phyloP scores from a whole-genome alignment of 2,888 invertebrate genomes.

The Euclidia mi region DNA sequence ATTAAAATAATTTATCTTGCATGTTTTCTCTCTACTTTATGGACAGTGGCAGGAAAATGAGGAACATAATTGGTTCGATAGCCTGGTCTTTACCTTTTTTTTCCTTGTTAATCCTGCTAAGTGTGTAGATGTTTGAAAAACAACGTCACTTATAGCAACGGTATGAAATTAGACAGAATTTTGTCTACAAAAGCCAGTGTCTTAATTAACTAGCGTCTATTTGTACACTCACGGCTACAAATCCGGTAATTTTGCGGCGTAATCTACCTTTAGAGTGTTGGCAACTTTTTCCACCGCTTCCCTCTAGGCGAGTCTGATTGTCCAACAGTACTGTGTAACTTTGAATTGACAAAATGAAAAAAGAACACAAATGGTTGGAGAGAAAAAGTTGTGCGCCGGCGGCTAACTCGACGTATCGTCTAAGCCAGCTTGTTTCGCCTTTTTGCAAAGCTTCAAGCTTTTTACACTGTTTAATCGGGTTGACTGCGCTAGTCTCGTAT shows the following conservation, averaged over 20 bases:
- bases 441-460: constrained; percentile 46
- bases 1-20: constrained; percentile 7
- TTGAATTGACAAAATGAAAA: constrained; percentile 65
- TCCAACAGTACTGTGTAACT: constrained; percentile 50
- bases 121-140: neutral
- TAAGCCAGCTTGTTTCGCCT: constrained; percentile 45
- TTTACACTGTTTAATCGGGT: constrained; percentile 58
- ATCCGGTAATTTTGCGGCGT: constrained; percentile 24
- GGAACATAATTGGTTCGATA: neutral
- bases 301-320: constrained; percentile 37
- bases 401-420: constrained; percentile 53
- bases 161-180: no score
- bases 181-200: no score
- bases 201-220: neutral
- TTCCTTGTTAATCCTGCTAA: neutral
- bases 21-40: constrained; percentile 13
- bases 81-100: neutral
- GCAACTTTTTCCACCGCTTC: constrained; percentile 43
- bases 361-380: constrained; percentile 61
- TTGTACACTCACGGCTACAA: neutral
- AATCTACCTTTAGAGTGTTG: constrained; percentile 21
- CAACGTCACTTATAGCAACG: no score
- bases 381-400: constrained; percentile 66
- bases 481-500: constrained; percentile 45
- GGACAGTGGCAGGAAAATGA: constrained; percentile 1